phyloP scores from a whole-genome alignment of 2,113 vertebrate genomes.

The Halcyon malimbica region DNA sequence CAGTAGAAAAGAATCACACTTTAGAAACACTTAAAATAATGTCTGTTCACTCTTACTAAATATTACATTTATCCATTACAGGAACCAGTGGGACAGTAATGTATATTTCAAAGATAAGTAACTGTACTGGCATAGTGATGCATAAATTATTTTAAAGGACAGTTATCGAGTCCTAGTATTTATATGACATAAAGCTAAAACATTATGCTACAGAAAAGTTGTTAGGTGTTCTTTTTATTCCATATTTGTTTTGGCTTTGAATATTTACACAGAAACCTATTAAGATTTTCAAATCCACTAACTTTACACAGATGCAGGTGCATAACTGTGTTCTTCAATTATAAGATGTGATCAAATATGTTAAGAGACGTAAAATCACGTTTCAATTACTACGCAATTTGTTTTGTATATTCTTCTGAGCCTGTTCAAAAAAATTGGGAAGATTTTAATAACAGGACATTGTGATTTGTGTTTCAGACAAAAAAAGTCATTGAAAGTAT shows the following conservation, averaged over 20 bases:
- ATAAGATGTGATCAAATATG: background rate
- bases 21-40: background rate
- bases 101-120: background rate
- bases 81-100: background rate
- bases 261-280: background rate
- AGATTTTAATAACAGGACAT: background rate
- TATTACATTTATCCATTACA: background rate
- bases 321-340: background rate
- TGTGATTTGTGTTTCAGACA: background rate
- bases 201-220: background rate
- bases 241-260: background rate
- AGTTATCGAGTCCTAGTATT: background rate
- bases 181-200: background rate
- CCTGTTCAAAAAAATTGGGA: background rate
- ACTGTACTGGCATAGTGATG: background rate
- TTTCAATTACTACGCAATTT: background rate
- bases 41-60: background rate
- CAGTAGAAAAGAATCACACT: background rate
- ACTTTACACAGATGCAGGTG: background rate
- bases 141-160: background rate
- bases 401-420: background rate
- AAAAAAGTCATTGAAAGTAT: background rate
- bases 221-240: background rate
- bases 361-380: background rate
- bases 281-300: background rate